Conservation (phyloP, 2,888 invertebrate genomes). For the Drosophila mimetica region DNA sequence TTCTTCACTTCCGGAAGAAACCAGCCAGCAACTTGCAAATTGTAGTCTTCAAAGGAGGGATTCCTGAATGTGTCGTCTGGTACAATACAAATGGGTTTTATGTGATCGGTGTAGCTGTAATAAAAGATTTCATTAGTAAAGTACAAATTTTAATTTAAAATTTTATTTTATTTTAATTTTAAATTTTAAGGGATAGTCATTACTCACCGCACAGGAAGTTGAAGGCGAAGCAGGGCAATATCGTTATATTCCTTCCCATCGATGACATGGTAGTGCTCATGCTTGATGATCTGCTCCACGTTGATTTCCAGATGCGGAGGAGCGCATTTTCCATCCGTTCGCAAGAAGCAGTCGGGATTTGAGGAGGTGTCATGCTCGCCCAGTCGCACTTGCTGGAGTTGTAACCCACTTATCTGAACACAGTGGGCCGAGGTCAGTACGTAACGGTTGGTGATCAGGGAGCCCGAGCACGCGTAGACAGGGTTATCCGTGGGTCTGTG, state of each 20-base stretch:
- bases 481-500: too few relatives aligned
- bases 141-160: too few relatives aligned
- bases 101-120: neutral
- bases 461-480: neutral
- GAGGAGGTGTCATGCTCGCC: neutral
- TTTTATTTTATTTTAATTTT: too few relatives aligned
- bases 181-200: too few relatives aligned
- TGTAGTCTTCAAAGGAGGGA: neutral
- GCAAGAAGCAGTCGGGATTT: neutral
- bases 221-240: neutral
- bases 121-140: neutral
- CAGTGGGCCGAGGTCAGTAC: slow-evolving; percentile 24
- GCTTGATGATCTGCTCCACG: neutral
- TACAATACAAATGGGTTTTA: neutral
- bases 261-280: neutral
- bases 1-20: too few relatives aligned
- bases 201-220: neutral
- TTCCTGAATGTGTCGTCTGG: neutral
- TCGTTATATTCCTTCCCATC: neutral
- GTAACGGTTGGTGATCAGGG: slow-evolving; percentile 8
- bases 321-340: neutral
- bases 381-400: neutral
- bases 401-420: neutral
- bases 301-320: neutral
- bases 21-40: neutral